Base-by-base conservation (phyloP, 2,888 invertebrate genomes). In the Villa cingulata region DNA sequence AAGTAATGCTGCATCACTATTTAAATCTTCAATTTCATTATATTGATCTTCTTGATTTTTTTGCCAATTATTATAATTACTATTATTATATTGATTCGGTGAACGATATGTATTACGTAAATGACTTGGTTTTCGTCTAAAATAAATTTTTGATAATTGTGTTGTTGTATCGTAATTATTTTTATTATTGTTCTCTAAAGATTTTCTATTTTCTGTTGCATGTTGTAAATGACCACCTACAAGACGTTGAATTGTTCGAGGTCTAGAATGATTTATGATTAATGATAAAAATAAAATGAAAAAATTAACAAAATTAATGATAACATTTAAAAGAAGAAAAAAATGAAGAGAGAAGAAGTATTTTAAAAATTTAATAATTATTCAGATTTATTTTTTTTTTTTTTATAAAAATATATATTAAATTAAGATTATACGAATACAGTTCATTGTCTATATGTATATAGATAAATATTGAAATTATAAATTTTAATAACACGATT, bases 201-300 rank as follows among this genome's bases (percentile, higher is more conserved):
- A 23, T 23, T 15, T 17, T 15, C n/a, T 42, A 20, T 37, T 41
- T 4, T 18, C 17, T 19, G 44, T 44, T 4, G 60, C 54, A 48
- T 68, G 65, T 50, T 66, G 66, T 49, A 82, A 70, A 58, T 83
- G 82, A 41, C 83, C 84, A 37, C 81, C 83, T 56, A 81, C 77
- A 51, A 83, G 70, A 49, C 81, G 74, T 57, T 80, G 78, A 53
- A 81, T 72, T 55, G 78, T 78, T 56, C 78, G 71, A 52, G 75
- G 64, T 45, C 67, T 67, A 53, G 36, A 56, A 56, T n/a, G 10
- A n/a, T 27, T 27, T 27, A 27, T 27, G 6, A 27, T 27, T 27
- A 27, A 27, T 1, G n/a, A n/a, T n/a, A n/a, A n/a, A n/a, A n/a
- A n/a, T n/a, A n/a, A n/a, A n/a, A n/a, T n/a, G n/a, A n/a, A n/a